Evolutionary conservation across 1,140 invertebrate species (phyloP).

Genomic region (Conus ventricosus): DNA sequence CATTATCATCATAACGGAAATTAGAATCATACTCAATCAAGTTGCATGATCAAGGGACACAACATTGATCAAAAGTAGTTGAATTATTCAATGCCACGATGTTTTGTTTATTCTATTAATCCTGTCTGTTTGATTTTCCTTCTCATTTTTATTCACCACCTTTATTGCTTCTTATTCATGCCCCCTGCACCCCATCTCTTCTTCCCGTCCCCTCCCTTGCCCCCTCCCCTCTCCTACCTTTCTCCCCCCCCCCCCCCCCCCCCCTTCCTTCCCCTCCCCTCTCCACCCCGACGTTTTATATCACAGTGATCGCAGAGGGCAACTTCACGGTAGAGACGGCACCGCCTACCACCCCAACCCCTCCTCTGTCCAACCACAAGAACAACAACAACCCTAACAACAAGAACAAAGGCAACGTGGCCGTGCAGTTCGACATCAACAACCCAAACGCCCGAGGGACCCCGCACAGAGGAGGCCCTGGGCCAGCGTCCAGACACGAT

Average conservation of each 20-base stretch:
- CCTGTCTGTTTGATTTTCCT: background rate
- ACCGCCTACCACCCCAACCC: constrained; percentile 63
- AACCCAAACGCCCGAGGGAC: constrained; percentile 1
- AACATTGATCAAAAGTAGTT: no score
- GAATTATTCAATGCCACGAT: no score
- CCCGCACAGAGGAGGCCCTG: background rate
- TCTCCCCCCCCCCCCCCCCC: background rate
- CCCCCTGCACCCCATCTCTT: background rate
- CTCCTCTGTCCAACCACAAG: constrained; percentile 12
- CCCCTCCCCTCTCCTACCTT: background rate
- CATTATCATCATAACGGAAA: no score
- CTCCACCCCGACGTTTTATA: background rate
- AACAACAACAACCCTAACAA: background rate
- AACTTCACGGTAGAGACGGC: constrained; percentile 81
- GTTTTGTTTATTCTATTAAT: background rate
- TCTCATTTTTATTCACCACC: background rate
- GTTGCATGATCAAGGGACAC: no score
- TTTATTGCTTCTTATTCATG: background rate
- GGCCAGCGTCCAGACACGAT: background rate
- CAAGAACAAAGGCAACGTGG: constrained; percentile 19
- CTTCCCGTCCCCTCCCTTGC: background rate
- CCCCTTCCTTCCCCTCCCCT: background rate
- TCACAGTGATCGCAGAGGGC: constrained; percentile 79
- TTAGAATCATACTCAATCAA: no score
- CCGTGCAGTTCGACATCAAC: constrained; percentile 37